Percentiles rank a stretch among this genome's conserved stretches.
Conservation (phyloP, 2,113 vertebrate species). For the Passer montanus region DNA sequence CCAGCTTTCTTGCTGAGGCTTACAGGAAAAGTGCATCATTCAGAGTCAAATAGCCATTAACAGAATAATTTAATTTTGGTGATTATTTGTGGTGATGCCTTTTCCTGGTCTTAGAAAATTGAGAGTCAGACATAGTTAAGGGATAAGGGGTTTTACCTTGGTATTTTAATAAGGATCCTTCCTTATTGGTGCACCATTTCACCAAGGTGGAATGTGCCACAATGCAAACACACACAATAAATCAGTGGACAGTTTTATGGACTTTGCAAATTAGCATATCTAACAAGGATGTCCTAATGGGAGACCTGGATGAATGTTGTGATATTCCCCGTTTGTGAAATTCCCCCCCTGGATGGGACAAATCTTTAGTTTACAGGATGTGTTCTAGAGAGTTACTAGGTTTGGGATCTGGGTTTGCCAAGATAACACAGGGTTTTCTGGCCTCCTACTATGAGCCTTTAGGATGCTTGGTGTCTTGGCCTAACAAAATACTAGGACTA, state of each 20-base stretch:
- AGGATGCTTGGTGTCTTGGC: not conserved
- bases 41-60: not conserved
- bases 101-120: not conserved
- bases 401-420: not conserved
- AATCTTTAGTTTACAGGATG: not conserved
- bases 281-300: not conserved
- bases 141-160: not conserved
- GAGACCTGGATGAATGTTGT: not conserved
- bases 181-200: not conserved
- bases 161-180: not conserved
- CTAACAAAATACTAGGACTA: not conserved
- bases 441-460: not conserved
- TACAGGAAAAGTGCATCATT: not conserved
- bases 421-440: not conserved
- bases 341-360: not conserved
- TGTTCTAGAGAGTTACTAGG: not conserved
- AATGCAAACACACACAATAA: not conserved
- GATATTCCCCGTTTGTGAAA: rapidly evolving
- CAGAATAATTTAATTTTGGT: not conserved
- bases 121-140: not conserved
- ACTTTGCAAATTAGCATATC: not conserved
- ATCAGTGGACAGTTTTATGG: not conserved
- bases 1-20: not conserved
- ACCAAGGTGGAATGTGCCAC: too few relatives aligned
- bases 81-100: not conserved